phyloP scores from a whole-genome alignment of 2,113 vertebrate species.

The Neopipo cinnamomea region DNA sequence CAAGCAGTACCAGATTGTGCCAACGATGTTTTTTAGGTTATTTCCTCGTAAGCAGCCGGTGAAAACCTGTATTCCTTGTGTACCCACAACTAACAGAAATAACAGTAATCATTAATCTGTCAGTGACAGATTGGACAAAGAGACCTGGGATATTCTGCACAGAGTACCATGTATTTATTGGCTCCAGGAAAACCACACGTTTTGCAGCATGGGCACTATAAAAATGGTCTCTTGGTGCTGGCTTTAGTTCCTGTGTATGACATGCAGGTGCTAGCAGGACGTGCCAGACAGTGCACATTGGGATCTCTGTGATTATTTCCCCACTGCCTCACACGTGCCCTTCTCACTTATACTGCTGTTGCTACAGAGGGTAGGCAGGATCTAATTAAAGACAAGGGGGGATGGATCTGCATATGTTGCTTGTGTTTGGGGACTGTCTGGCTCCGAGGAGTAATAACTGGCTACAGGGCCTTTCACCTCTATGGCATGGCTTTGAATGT shows the following conservation, averaged over 20 bases:
- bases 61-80: not conserved
- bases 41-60: not conserved
- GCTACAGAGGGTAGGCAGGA: slow-evolving; percentile 32
- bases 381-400: slow-evolving; percentile 41
- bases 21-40: not conserved
- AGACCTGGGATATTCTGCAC: not conserved
- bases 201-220: not conserved
- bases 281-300: not conserved
- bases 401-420: slow-evolving; percentile 35
- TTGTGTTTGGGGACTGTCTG: slow-evolving; percentile 51
- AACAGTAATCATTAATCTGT: fast-evolving
- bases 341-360: not conserved
- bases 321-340: not conserved
- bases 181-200: fast-evolving
- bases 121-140: not conserved
- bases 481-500: slow-evolving; percentile 30
- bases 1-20: not conserved
- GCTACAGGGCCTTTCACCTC: slow-evolving; percentile 59
- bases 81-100: not conserved
- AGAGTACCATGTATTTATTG: not conserved
- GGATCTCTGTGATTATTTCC: not conserved
- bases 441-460: slow-evolving; percentile 39
- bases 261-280: not conserved
- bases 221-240: not conserved
- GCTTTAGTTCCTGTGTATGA: not conserved